A percentile compares a stretch with the other conserved stretches of the same genome.
Evolutionary conservation across 2,888 invertebrate species (phyloP).

Genomic region (Anoplius nigerrimus): DNA sequence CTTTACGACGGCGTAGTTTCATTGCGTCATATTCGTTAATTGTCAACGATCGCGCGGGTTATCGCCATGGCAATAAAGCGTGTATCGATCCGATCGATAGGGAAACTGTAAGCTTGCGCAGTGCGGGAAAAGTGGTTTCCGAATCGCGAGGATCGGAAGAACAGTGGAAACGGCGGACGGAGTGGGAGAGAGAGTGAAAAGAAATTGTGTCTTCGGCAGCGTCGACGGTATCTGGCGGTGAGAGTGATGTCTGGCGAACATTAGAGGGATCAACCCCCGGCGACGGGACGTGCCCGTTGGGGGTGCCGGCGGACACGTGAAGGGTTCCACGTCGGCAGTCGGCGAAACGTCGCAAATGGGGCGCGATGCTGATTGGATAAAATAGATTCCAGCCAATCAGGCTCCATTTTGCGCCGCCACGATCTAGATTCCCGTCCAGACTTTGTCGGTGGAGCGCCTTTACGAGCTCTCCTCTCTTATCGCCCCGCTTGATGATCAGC

Average conservation of each 20-base stretch:
- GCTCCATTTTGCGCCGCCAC: constrained; percentile 15
- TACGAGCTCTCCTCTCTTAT: constrained; percentile 13
- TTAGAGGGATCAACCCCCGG: constrained; percentile 29
- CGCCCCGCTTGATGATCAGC: background rate
- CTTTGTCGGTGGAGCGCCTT: constrained; percentile 5
- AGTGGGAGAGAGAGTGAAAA: background rate
- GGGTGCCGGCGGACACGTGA: constrained; percentile 9
- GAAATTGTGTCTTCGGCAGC: background rate
- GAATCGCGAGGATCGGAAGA: no score
- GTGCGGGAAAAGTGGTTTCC: no score
- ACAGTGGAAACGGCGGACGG: background rate
- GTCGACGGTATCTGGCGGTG: background rate
- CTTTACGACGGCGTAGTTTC: no score
- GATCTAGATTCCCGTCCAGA: constrained; percentile 22
- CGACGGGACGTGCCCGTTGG: background rate
- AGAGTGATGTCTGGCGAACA: constrained; percentile 9
- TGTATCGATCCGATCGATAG: background rate
- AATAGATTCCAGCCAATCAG: constrained; percentile 32
- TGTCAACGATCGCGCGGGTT: no score
- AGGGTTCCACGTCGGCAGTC: constrained; percentile 17
- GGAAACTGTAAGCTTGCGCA: no score
- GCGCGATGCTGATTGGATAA: constrained; percentile 35
- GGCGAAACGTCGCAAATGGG: constrained; percentile 30
- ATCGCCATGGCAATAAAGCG: background rate
- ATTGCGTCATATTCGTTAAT: no score